Evolutionary conservation across 2,888 invertebrate species (phyloP), one percentile per base, ranked within the genome.

Genomic region (Amaurobius ferox): DNA sequence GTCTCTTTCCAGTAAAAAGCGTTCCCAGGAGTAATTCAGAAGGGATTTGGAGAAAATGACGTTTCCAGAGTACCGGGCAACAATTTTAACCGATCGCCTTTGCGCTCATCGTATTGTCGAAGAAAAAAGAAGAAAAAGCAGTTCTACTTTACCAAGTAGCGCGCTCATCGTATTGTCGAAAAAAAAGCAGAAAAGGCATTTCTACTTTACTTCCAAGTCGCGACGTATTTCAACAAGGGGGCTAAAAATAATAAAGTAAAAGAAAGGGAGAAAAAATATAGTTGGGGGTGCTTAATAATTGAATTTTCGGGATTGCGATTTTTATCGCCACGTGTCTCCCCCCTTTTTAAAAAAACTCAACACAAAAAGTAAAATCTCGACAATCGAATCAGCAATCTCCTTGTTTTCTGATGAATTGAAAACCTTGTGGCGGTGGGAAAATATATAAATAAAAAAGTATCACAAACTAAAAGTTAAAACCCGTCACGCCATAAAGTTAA

Each of bases 351-450:
- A 83, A 85, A 77, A 64, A 71, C 64, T 77, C 77, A 9, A 13
- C 19, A 19, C 19, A 62, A 62, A 70, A 48, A 62, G 67, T 64
- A 62, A 64, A 77, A 71, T 66, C 5, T 66, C 71, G 71, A 72
- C 83, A 85, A 85, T 85, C 83, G 78, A 85, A 85, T 85, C 83
- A 85, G 78, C 83, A 85, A 77, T 71, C 80, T 81, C 71, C 78
- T 83, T 77, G 77, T 71, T 72, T 77, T 85, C 78, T 85, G 83
- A 85, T 85, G 83, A 85, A 85, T 72, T 85, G 77, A 85, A 85
- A 85, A 77, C 71, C 55, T 55, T 85, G 72, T 61, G 72, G 44
- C 40, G 48, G 16, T 74, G 28, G 30, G 44, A 66, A 77, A 77
- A 83, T 55, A 76, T 74, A 74, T 40, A 76, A 76, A 76, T 61